Evolutionary conservation across 2,888 invertebrate genomes (phyloP).

Genomic region (Mylabris sibirica): DNA sequence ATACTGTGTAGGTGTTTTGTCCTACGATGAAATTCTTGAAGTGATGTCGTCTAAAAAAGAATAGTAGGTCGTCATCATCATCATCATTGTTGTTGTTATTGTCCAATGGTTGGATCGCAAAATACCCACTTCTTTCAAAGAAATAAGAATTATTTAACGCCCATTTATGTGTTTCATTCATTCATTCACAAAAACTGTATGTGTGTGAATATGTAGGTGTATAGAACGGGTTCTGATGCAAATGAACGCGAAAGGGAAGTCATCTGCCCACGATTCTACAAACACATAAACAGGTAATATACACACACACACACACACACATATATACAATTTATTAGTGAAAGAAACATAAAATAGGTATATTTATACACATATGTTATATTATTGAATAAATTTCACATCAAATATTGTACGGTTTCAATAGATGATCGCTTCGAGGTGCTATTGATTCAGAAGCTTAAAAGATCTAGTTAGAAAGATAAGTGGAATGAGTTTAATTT

Average conservation of each 20-base stretch:
- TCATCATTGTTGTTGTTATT: background rate
- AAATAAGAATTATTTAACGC: constrained; percentile 47
- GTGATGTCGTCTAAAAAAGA: constrained; percentile 23
- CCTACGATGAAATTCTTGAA: background rate
- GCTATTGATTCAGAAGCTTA: constrained; percentile 22
- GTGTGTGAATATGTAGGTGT: constrained; percentile 44
- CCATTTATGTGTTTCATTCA: constrained; percentile 52
- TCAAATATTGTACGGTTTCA: constrained; percentile 21
- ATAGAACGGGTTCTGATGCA: constrained; percentile 50
- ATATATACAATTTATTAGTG: too few species aligned
- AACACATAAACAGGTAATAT: constrained; percentile 19
- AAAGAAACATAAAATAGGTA: constrained; percentile 4
- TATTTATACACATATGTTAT: constrained; percentile 37
- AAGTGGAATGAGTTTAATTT: background rate
- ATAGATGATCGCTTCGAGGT: constrained; percentile 17
- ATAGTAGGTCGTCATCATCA: constrained; percentile 30
- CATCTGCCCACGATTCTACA: constrained; percentile 49
- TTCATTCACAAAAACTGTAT: constrained; percentile 50
- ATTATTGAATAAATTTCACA: constrained; percentile 36
- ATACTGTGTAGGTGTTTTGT: background rate
- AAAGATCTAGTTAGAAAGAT: background rate
- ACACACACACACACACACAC: too few species aligned
- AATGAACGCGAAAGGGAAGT: constrained; percentile 56
- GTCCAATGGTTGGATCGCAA: constrained; percentile 26
- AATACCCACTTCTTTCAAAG: constrained; percentile 27